Evolutionary conservation across 1,140 invertebrate species (phyloP).

Genomic region (Luehdorfia chinensis): DNA sequence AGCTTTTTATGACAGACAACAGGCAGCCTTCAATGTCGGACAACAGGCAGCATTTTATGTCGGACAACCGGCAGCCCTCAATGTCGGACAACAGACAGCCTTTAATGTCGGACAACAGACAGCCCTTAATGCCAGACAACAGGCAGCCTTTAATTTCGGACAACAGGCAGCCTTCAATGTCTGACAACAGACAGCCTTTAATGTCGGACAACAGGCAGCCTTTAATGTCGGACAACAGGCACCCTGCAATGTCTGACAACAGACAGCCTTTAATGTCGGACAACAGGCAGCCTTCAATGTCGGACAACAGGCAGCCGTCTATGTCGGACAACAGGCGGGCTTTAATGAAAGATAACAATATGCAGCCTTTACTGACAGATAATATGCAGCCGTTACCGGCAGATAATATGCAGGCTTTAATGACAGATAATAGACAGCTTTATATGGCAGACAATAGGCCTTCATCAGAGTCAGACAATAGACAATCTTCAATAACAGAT

Average conservation of each 20-base stretch:
- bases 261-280: background rate
- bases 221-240: background rate
- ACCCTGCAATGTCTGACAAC: background rate
- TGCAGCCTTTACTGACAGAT: background rate
- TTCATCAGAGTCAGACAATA: background rate
- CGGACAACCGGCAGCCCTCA: background rate
- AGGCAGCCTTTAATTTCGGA: background rate
- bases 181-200: background rate
- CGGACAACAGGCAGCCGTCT: background rate
- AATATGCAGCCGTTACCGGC: background rate
- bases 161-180: background rate
- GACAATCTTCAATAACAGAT: background rate
- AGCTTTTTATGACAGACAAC: background rate
- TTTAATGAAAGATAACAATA: background rate
- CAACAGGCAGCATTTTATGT: background rate
- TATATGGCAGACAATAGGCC: slow-evolving; percentile 1
- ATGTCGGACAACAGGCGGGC: background rate
- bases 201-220: background rate
- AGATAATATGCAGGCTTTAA: background rate
- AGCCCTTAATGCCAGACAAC: background rate
- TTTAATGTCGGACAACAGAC: background rate
- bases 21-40: background rate
- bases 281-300: background rate
- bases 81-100: slow-evolving; percentile 1
- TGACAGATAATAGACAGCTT: background rate